Conservation (phyloP, 2,888 invertebrate genomes). For the Branchipolynoe longqiensis region DNA sequence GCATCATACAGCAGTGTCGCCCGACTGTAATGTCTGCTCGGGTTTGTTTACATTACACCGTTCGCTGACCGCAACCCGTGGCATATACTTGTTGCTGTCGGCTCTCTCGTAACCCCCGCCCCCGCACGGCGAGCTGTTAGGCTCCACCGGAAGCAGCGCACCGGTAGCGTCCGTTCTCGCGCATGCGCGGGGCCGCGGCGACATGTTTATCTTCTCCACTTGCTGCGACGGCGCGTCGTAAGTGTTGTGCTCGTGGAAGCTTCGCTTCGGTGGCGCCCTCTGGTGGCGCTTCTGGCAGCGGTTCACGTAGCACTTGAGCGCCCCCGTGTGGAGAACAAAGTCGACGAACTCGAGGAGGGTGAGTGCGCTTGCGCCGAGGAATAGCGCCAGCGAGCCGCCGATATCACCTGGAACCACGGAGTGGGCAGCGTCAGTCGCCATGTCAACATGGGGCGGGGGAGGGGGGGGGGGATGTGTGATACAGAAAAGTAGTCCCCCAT, state of each 20-base stretch:
- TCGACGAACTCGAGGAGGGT: slow-evolving; percentile 25
- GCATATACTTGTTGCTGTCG: slow-evolving; percentile 44
- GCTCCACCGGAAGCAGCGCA: background rate
- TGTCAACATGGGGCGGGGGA: no score
- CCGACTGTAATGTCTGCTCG: background rate
- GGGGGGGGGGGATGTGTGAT: no score
- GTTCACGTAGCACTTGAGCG: slow-evolving; percentile 44
- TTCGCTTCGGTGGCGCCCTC: background rate
- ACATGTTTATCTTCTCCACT: slow-evolving; percentile 11
- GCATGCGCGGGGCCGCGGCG: background rate
- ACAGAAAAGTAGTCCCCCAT: no score
- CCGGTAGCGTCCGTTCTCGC: background rate
- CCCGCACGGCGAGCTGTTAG: background rate
- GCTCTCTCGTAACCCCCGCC: background rate
- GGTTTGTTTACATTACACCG: background rate
- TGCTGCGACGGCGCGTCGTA: slow-evolving; percentile 20
- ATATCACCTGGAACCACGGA: slow-evolving; percentile 28
- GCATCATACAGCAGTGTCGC: slow-evolving; percentile 47
- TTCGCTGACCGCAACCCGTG: slow-evolving; percentile 10
- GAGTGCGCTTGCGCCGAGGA: slow-evolving; percentile 34
- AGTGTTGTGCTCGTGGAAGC: slow-evolving; percentile 38
- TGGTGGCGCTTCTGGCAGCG: slow-evolving; percentile 6
- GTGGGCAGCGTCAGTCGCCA: no score
- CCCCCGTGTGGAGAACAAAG: slow-evolving; percentile 25
- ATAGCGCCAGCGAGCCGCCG: slow-evolving; percentile 28